phyloP scores from a whole-genome alignment of 2,113 vertebrate genomes.

The Anolis sagrei region DNA sequence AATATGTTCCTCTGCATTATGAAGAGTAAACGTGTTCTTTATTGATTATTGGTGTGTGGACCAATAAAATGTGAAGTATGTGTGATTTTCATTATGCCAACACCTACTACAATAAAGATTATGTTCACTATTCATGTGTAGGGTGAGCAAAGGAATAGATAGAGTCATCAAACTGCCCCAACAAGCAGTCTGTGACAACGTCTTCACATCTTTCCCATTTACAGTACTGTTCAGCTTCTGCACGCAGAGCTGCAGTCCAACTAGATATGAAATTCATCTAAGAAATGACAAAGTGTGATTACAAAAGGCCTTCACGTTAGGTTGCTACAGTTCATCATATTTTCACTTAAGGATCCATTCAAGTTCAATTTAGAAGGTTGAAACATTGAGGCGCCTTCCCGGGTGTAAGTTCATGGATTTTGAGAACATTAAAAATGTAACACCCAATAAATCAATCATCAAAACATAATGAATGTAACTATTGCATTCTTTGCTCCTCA shows the following conservation, averaged over 20 bases:
- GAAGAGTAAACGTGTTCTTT: too few species aligned
- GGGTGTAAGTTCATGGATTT: not conserved
- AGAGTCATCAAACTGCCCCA: not conserved
- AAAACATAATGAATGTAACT: constrained; percentile 32
- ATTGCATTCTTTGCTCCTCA: constrained; percentile 1
- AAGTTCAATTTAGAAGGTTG: constrained; percentile 24
- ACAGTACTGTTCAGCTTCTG: not conserved
- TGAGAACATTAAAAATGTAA: constrained; percentile 3
- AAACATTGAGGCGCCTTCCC: not conserved
- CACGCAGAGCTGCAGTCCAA: too few species aligned
- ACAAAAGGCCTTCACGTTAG: not conserved
- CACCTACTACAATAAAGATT: too few species aligned
- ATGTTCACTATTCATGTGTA: too few species aligned
- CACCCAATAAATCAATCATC: constrained; percentile 23
- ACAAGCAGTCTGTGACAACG: not conserved
- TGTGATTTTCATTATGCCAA: too few species aligned
- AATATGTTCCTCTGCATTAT: too few species aligned
- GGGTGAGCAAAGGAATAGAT: too few species aligned
- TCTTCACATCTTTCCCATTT: too few species aligned
- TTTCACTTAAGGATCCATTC: too few species aligned
- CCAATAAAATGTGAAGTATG: too few species aligned
- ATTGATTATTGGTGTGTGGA: too few species aligned
- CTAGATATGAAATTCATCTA: not conserved
- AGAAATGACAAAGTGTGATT: not conserved
- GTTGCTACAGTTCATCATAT: not conserved